Base-by-base conservation (phyloP, 1,140 invertebrate species). In the Chrysomallon squamiferum region DNA sequence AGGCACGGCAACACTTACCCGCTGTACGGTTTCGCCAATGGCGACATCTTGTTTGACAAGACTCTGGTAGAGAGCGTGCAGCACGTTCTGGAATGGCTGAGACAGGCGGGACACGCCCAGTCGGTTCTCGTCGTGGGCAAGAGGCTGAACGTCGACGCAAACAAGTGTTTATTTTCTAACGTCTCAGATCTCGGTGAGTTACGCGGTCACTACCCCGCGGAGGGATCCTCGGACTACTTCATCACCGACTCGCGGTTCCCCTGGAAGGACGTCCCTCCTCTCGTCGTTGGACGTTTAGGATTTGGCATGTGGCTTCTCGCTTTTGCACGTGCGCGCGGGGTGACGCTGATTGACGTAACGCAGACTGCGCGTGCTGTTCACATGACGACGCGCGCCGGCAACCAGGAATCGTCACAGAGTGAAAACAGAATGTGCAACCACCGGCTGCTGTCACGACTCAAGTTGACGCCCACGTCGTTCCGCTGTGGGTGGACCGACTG, bases 161-260 rank as follows among this genome's bases (percentile, higher is more conserved):
- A 33, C 29, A 35, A 22, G 15, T 29, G 33, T 35, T 15, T 33
- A 15, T 29, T 30, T 32, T 2, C 29, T 11, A 20, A 58, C 22
- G 33, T 35, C 29, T 22, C n/a, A 5, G 29, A 58, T 15, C n/a
- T 58, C 13, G 11, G 11, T 18, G 33, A 20, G 13, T 20, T 33
- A 3, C 29, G 29, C 11, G 56, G 56, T n/a, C 13, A 30, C 18
- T 58, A 58, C 33, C 56, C 56, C 3, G 29, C 29, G 18, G 56
- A 58, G 56, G 56, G 56, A 9, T 58, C 56, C n/a, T 58, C 56
- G 18, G 56, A 58, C 22, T 33, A 6, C 30, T 58, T 58, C 56
- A n/a, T 58, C n/a, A 58, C 56, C n/a, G 33, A 58, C 33, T 20
- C 22, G 9, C 6, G 18, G 32, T 58, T 58, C 30, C 56, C 56